phyloP scores from a whole-genome alignment of 2,888 invertebrate genomes.

The Calliopum simillimum region DNA sequence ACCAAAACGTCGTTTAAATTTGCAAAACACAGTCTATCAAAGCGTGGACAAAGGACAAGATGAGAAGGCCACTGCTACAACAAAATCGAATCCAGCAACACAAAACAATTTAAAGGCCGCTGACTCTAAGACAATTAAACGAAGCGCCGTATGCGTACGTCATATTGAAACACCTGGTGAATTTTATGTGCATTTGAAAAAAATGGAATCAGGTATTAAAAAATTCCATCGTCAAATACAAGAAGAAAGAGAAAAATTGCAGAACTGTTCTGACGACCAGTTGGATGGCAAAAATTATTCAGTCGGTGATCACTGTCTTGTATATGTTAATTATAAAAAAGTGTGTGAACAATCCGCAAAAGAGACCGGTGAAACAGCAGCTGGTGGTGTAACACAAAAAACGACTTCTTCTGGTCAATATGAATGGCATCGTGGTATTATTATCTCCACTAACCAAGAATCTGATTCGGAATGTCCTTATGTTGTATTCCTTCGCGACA shows the following conservation, averaged over 20 bases:
- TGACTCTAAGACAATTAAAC: constrained; percentile 39
- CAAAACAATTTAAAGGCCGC: background rate
- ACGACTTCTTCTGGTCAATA: constrained; percentile 55
- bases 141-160: constrained; percentile 65
- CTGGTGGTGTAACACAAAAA: background rate
- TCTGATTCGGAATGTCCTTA: constrained; percentile 43
- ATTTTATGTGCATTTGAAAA: constrained; percentile 72
- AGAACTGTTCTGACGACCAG: background rate
- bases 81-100: constrained; percentile 18
- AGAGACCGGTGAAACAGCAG: background rate
- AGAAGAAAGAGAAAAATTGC: constrained; percentile 27
- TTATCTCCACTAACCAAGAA: constrained; percentile 52
- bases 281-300: constrained; percentile 66
- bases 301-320: constrained; percentile 70
- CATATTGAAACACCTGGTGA: constrained; percentile 71
- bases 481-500: constrained; percentile 75
- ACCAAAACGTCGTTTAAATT: constrained; percentile 27
- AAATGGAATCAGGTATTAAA: constrained; percentile 68
- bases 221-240: constrained; percentile 71
- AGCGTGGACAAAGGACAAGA: background rate
- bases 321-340: constrained; percentile 67
- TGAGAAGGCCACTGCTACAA: background rate
- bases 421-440: constrained; percentile 74
- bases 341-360: constrained; percentile 55
- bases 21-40: background rate